Base-by-base conservation (phyloP, 2,113 vertebrate species). In the Lepus europaeus region DNA sequence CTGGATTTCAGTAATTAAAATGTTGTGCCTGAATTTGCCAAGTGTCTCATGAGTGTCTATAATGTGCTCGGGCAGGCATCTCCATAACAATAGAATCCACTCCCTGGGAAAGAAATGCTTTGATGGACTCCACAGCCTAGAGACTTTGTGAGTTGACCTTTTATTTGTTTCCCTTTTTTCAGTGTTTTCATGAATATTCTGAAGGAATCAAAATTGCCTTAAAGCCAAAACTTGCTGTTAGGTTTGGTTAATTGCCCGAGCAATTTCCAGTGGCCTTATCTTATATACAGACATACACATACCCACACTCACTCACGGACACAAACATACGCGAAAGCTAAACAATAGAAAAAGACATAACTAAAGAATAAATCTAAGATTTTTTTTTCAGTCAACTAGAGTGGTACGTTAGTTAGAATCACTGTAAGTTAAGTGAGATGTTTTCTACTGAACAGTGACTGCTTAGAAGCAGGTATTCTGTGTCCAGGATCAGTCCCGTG, bases 101-200 rank as follows among this genome's bases (percentile, higher is more conserved):
- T 99, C 98, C 97, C 97, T 99, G 98, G 99, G 99, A 98, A 98
- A 98, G 98, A 99, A 98, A 97, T 98, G 99, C 98, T 99, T 99
- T 98, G 98, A 98, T 96, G 99, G 99, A 69, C 99, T 99, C 98
- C 98, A 98, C 98, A 98, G 98, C 98, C 98, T 99, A 82, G 99
- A 99, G 98, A 99, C 98, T 97, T 98, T 99, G 99, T 99, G 98
- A 99, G 99, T 99, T 98, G 98, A 98, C 98, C 98, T 98, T 98
- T 98, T 98, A 98, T 98, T 98, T 98, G 97, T 98, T 98, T 97
- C 96, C 94, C 66, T 96, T 97, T 96, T 97, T 95, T 82, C 94
- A 98, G 87, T 97, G 97, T 98, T 98, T 99, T 98, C 98, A 98
- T 98, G 98, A 98, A 98, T 98, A 98, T 98, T 98, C 98, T 97